phyloP scores from a whole-genome alignment of 2,113 vertebrate genomes.

The Tretioscincus oriximinensis region DNA sequence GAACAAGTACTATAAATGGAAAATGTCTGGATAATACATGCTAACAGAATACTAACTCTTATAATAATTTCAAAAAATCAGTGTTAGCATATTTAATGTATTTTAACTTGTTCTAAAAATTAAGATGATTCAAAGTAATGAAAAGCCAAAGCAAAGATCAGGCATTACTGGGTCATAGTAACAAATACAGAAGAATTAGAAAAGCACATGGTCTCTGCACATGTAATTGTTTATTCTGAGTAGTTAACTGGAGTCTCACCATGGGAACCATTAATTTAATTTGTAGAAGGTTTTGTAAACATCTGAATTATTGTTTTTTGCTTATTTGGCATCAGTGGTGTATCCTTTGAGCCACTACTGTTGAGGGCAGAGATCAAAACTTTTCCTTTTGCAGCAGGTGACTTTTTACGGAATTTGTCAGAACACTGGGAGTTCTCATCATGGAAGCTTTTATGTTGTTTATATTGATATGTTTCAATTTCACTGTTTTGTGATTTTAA shows the following conservation, averaged over 20 bases:
- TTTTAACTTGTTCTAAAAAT: background rate
- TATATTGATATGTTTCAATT: constrained; percentile 35
- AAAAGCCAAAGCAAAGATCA: background rate
- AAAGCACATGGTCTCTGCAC: background rate
- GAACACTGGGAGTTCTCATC: constrained; percentile 67
- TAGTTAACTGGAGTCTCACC: background rate
- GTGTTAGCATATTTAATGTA: background rate
- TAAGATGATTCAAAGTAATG: background rate
- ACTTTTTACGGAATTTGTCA: constrained; percentile 46
- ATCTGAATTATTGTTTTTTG: constrained; percentile 78
- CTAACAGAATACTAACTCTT: background rate
- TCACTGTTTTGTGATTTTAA: constrained; percentile 26
- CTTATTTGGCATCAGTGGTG: constrained; percentile 58
- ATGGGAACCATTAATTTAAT: constrained; percentile 46
- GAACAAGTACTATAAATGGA: no score
- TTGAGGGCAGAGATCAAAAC: constrained; percentile 62
- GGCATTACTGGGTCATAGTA: background rate
- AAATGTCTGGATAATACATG: background rate
- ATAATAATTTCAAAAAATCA: background rate
- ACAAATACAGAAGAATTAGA: background rate
- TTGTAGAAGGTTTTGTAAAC: constrained; percentile 66
- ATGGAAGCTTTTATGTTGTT: constrained; percentile 41
- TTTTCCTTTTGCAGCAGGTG: constrained; percentile 47
- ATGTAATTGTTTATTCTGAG: background rate
- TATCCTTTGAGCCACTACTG: constrained; percentile 49